These are phyloP conservation scores for Globodera rostochiensis DNA, from an alignment of 1,140 invertebrate genomes.

Conservation along the genomic window DNA sequence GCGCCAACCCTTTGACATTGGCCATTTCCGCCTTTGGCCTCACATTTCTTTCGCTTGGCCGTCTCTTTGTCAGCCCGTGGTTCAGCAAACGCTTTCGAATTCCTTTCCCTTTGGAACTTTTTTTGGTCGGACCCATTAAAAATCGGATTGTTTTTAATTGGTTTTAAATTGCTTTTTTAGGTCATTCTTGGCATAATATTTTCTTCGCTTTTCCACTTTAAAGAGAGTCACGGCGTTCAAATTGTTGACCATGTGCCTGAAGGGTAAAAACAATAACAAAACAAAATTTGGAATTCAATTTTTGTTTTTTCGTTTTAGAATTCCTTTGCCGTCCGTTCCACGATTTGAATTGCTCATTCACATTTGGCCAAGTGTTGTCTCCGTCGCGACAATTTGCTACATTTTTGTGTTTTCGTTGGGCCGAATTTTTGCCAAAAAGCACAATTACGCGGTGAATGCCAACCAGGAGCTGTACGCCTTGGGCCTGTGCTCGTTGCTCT, in stretches of 20 bases:
- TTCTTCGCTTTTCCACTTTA: slow-evolving; percentile 66
- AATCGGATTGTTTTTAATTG: background rate
- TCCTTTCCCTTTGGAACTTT: slow-evolving; percentile 69
- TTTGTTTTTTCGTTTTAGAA: slow-evolving; percentile 41
- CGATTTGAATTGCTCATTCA: slow-evolving; percentile 56
- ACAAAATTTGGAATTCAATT: background rate
- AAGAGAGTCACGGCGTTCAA: slow-evolving; percentile 66
- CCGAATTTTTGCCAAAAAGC: slow-evolving; percentile 71
- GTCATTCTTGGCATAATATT: slow-evolving; percentile 56
- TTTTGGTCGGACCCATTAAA: slow-evolving; percentile 65
- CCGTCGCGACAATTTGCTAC: slow-evolving; percentile 70
- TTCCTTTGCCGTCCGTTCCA: slow-evolving; percentile 66
- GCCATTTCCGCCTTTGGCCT: slow-evolving; percentile 67
- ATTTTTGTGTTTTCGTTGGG: slow-evolving; percentile 72
- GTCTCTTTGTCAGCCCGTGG: slow-evolving; percentile 67
- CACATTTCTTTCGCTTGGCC: slow-evolving; percentile 65
- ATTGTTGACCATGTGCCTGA: slow-evolving; percentile 68
- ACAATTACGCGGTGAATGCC: slow-evolving; percentile 70
- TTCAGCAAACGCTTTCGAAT: slow-evolving; percentile 67
- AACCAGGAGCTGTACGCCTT: slow-evolving; percentile 72
- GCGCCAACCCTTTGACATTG: slow-evolving; percentile 67
- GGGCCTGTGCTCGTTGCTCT: slow-evolving; percentile 68
- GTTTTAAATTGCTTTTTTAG: slow-evolving; percentile 23
- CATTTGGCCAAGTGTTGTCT: slow-evolving; percentile 66
- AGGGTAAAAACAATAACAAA: slow-evolving; percentile 62